Conservation (phyloP, 2,113 vertebrate genomes). For the Vulpes ferrilata region DNA sequence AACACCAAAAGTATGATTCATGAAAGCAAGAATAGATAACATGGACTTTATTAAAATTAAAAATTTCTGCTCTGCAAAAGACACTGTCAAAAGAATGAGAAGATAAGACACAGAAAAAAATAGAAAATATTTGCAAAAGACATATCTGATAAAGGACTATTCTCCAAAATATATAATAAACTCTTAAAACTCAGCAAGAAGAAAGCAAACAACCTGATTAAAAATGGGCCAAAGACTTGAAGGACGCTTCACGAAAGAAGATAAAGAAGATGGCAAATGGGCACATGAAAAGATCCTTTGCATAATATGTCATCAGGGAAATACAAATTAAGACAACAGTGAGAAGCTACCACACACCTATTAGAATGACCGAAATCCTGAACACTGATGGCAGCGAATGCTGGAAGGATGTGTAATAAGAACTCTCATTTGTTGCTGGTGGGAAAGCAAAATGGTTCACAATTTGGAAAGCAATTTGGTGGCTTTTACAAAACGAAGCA, state of each 20-base stretch:
- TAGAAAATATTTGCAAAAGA: neutral
- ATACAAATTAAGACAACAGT: neutral
- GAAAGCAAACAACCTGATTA: neutral
- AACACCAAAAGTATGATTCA: neutral
- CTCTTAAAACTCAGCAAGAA: neutral
- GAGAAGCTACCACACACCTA: neutral
- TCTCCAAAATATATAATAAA: neutral
- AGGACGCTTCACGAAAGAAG: neutral
- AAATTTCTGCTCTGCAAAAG: neutral
- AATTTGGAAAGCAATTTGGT: neutral
- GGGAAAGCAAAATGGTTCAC: neutral
- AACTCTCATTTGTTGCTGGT: neutral
- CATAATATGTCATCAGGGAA: neutral
- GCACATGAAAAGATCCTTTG: neutral
- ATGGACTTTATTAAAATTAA: neutral
- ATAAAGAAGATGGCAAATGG: neutral
- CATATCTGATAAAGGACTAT: neutral
- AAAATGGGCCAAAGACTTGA: neutral
- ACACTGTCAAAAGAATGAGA: neutral
- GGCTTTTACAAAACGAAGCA: neutral
- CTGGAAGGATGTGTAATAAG: neutral
- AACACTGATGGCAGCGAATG: too few species aligned
- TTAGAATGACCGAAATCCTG: neutral
- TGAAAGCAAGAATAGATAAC: neutral
- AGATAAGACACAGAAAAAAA: neutral